A percentile compares a stretch with the other conserved stretches of the same genome.
phyloP scores from a whole-genome alignment of 2,888 invertebrate genomes.

The Chironomus riparius region DNA sequence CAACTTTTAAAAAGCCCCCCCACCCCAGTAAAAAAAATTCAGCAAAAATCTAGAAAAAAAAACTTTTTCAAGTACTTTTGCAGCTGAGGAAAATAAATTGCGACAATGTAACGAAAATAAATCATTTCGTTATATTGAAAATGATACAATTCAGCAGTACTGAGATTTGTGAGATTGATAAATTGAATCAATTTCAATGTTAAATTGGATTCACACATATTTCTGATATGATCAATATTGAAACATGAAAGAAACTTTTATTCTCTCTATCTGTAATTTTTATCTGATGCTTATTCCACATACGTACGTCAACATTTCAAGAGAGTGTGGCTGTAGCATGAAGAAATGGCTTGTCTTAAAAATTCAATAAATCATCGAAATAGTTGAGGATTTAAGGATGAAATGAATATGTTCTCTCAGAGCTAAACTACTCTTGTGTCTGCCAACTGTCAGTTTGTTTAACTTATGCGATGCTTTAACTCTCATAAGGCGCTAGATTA shows the following conservation, averaged over 20 bases:
- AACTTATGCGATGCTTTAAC: too few species aligned
- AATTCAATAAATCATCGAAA: neutral
- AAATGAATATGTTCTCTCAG: neutral
- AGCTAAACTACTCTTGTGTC: too few species aligned
- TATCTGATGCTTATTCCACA: too few species aligned
- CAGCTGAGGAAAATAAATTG: neutral
- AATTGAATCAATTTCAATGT: slow-evolving; percentile 26
- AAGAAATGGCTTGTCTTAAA: neutral
- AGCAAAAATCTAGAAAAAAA: too few species aligned
- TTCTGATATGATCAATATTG: slow-evolving; percentile 19
- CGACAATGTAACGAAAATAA: neutral
- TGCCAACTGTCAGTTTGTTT: too few species aligned
- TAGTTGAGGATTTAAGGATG: neutral
- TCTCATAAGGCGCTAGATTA: too few species aligned
- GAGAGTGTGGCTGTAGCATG: too few species aligned
- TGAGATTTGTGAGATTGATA: slow-evolving; percentile 14
- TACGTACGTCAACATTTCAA: too few species aligned
- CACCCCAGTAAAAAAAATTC: too few species aligned
- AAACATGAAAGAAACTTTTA: slow-evolving; percentile 1
- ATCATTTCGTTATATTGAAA: neutral
- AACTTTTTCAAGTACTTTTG: neutral
- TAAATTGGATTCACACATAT: slow-evolving; percentile 26
- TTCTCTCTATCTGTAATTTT: neutral
- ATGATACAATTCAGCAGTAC: neutral
- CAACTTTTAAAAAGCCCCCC: too few species aligned